Percentiles rank a stretch among this genome's conserved stretches.
Evolutionary conservation across 2,113 vertebrate genomes (phyloP).

Genomic region (Oncorhynchus keta): DNA sequence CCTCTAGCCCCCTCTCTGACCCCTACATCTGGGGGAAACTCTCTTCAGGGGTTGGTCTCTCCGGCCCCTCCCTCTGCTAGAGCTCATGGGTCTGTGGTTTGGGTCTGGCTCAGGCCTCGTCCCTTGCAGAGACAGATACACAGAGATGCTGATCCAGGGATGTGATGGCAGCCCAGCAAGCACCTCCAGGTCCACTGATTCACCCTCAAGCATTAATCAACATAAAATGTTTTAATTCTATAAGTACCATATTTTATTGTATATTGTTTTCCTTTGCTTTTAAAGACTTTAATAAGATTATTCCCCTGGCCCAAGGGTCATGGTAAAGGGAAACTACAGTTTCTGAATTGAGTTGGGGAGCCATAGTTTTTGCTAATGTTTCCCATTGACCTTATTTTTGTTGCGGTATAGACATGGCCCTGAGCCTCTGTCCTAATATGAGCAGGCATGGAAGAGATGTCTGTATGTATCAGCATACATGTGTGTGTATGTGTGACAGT

Average conservation of each 20-base stretch:
- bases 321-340: not conserved
- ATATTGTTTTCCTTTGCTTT: not conserved
- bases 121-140: not conserved
- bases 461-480: not conserved
- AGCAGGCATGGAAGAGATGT: not conserved
- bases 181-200: not conserved
- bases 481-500: not conserved
- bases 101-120: not conserved
- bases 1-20: constrained; percentile 73
- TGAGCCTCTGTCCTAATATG: not conserved
- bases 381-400: not conserved
- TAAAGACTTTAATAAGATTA: not conserved
- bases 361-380: not conserved
- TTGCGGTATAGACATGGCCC: not conserved
- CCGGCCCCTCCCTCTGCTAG: not conserved
- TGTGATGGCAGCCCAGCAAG: not conserved
- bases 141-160: not conserved
- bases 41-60: not conserved
- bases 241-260: not conserved
- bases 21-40: not conserved
- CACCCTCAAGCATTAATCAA: not conserved
- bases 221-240: not conserved
- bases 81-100: not conserved
- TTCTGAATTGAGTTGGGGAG: not conserved
- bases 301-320: not conserved